Evolutionary conservation across 1,140 invertebrate species (phyloP).

Genomic region (Meloidogyne chitwoodi): DNA sequence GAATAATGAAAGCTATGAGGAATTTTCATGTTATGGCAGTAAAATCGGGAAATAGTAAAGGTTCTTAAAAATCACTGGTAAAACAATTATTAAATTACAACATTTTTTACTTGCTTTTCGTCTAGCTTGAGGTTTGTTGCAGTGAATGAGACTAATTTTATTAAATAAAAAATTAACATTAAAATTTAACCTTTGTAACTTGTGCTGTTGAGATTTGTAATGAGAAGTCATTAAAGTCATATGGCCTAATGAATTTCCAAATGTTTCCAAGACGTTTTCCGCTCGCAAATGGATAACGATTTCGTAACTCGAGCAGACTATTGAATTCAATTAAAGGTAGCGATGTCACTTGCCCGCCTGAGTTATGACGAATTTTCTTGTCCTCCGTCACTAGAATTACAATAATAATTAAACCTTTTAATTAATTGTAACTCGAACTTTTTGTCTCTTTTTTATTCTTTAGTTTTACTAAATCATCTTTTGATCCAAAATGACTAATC

Average conservation of each 20-base stretch:
- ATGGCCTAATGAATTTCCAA: constrained; percentile 11
- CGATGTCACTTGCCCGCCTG: not conserved
- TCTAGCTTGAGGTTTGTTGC: not conserved
- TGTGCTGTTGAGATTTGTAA: not conserved
- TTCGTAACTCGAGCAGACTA: not conserved
- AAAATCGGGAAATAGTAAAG: not conserved
- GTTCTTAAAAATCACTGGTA: not conserved
- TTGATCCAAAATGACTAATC: no score
- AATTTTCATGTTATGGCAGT: not conserved
- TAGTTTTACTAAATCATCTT: not conserved
- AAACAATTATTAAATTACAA: not conserved
- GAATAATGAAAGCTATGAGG: not conserved
- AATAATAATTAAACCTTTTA: not conserved
- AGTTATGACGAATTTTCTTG: not conserved
- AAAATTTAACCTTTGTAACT: not conserved
- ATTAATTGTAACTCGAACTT: not conserved
- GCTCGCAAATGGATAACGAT: not conserved
- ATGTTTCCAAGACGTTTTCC: not conserved
- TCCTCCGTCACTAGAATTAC: not conserved
- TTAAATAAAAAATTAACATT: not conserved
- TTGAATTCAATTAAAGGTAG: not conserved
- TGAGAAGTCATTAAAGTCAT: not conserved
- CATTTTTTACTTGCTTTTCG: not conserved
- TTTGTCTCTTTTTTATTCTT: not conserved
- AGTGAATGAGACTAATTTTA: not conserved